Evolutionary conservation across 2,888 invertebrate species (phyloP).

Genomic region (Drosophila limbata): DNA sequence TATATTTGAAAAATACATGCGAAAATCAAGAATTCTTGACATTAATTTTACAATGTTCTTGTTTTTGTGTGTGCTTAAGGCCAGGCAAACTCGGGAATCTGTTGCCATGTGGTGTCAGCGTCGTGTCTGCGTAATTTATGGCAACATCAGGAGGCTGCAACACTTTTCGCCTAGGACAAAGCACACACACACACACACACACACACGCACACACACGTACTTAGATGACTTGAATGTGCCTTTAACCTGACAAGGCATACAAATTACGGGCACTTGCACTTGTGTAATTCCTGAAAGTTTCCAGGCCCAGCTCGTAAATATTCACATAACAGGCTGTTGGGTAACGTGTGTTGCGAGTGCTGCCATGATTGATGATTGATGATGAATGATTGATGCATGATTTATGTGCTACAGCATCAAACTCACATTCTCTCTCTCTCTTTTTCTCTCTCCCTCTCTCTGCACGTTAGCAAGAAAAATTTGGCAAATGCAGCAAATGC

Average conservation of each 20-base stretch:
- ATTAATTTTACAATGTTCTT: too few relatives aligned
- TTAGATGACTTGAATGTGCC: slow-evolving; percentile 29
- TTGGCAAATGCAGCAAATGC: slow-evolving; percentile 43
- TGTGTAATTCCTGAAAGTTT: slow-evolving; percentile 36
- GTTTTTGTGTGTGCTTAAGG: not conserved
- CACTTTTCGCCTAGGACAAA: slow-evolving; percentile 38
- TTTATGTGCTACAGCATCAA: slow-evolving; percentile 49
- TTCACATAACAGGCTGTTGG: slow-evolving; percentile 39
- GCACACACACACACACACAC: slow-evolving; percentile 6
- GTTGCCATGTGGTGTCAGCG: slow-evolving; percentile 46
- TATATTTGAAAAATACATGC: too few relatives aligned
- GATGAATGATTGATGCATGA: slow-evolving; percentile 75
- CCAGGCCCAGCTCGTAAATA: slow-evolving; percentile 44
- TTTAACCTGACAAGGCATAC: slow-evolving; percentile 45
- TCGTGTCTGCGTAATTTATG: slow-evolving; percentile 61
- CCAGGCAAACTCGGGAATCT: not conserved
- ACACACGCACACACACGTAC: slow-evolving; percentile 10
- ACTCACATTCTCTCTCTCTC: not conserved
- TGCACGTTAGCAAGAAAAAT: slow-evolving; percentile 4
- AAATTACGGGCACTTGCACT: slow-evolving; percentile 51
- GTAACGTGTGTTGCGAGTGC: slow-evolving; percentile 4
- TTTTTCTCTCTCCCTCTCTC: not conserved
- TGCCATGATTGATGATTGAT: slow-evolving; percentile 75
- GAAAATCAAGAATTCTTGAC: too few relatives aligned
- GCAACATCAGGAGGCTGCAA: slow-evolving; percentile 41